Evolutionary conservation across 2,888 invertebrate genomes (phyloP), one percentile per base, ranked within the genome.

Genomic region (Scrobipalpa atriplicella): DNA sequence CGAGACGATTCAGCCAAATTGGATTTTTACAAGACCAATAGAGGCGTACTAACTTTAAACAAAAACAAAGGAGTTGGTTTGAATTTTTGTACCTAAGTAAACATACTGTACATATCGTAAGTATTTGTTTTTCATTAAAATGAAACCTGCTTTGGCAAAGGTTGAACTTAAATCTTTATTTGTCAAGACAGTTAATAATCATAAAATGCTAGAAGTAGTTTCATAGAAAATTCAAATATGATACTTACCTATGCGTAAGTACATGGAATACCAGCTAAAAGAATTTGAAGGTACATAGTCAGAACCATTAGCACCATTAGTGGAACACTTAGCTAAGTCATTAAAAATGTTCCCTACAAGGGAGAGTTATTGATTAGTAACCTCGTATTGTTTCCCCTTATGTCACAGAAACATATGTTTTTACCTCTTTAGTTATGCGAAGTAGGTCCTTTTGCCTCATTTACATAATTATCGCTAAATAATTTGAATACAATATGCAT

Each of bases 1-100:
- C 73, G 70, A 71, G 70, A 73, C 76, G 76, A 77, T 79, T 75
- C 77, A 73, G 75, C 73, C 76, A 81, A 83, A 84, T 83, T 83
- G 80, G 80, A 80, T 74, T 73, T 74, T 70, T 72, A 69, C 70
- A 66, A 70, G 69, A 39, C 56, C 51, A 29, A 21, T 62, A 18
- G 29, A 62, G 68, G 69, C 67, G 65, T 67, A 64, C 66, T 67
- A 19, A 16, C 36, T 58, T 58, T 16, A n/a, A 58, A 38, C 38
- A 38, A 58, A 38, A 16, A 38, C 8, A n/a, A 38, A 58, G 16
- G 16, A 54, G 10, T 16, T 1, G 7, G 16, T 16, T 13, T 38
- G 10, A 54, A 54, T 8, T 2, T 19, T 3, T n/a, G 16, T 19
- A 52, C 8, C 18, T 1, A n/a, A n/a, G n/a, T 29, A 29, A 5